phyloP scores from a whole-genome alignment of 1,140 invertebrate genomes.

The Drosophila nikananu region DNA sequence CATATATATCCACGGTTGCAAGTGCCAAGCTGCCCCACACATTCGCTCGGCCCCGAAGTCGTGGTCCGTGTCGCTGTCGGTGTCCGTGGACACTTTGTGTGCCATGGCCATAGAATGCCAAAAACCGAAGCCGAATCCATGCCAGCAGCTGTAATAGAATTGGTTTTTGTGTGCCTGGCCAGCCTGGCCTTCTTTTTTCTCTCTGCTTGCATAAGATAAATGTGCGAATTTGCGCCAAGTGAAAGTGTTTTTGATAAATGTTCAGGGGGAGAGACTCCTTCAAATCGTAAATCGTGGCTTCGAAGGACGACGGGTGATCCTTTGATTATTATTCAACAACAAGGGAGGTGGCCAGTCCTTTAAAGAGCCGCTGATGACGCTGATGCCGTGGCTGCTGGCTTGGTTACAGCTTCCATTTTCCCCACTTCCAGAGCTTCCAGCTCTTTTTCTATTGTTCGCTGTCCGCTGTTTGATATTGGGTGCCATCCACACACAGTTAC shows the following conservation, averaged over 20 bases:
- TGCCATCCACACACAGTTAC: constrained; percentile 39
- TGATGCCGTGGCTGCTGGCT: constrained; percentile 6
- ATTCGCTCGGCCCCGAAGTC: constrained; percentile 1
- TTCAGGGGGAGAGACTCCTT: constrained; percentile 7
- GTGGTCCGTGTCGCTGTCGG: constrained; percentile 18
- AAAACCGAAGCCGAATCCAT: constrained; percentile 37
- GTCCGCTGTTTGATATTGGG: constrained; percentile 24
- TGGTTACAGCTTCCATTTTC: constrained; percentile 16
- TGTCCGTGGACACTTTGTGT: constrained; percentile 49
- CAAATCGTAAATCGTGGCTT: constrained; percentile 35
- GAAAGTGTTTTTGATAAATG: constrained; percentile 65
- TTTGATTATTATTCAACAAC: constrained; percentile 39
- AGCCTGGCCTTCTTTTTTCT: constrained; percentile 1
- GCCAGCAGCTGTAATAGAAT: constrained; percentile 56
- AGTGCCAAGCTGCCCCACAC: constrained; percentile 53
- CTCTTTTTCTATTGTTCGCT: constrained; percentile 20
- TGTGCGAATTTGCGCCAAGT: constrained; percentile 59
- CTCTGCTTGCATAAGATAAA: constrained; percentile 52
- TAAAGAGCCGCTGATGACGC: constrained; percentile 9
- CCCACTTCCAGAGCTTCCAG: constrained; percentile 8
- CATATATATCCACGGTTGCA: constrained; percentile 29
- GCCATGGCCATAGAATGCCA: constrained; percentile 47
- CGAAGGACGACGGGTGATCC: constrained; percentile 23
- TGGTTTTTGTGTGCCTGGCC: constrained; percentile 34
- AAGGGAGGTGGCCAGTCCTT: constrained; percentile 5